Evolutionary conservation across 2,888 invertebrate species (phyloP).

Genomic region (Trissonchulus latispiculum): DNA sequence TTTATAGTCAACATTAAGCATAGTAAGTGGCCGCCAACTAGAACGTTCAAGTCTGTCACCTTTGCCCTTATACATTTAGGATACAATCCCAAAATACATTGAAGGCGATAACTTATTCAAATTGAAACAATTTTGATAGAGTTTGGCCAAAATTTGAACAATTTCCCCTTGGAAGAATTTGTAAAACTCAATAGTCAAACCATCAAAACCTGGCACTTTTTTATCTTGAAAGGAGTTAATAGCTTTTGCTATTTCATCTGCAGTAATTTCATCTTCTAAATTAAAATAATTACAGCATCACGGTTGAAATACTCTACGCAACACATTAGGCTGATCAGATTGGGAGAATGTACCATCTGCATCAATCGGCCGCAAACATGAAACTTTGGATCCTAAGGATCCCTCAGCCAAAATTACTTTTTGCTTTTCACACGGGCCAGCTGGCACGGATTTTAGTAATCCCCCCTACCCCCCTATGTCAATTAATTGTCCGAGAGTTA

Average conservation of each 20-base stretch:
- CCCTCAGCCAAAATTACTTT: no score
- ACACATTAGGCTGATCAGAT: no score
- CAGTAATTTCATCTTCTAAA: not conserved
- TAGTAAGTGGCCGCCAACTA: not conserved
- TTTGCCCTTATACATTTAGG: conserved; percentile 14
- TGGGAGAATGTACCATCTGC: no score
- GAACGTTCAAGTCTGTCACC: not conserved
- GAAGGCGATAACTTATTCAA: not conserved
- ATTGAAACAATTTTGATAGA: not conserved
- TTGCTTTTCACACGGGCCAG: no score
- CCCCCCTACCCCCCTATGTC: no score
- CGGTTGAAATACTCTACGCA: no score
- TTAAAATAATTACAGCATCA: no score
- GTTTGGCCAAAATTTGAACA: not conserved
- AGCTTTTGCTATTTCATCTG: conserved; percentile 1
- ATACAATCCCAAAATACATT: conserved; percentile 5
- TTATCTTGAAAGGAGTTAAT: not conserved
- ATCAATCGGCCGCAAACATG: no score
- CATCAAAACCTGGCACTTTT: no score
- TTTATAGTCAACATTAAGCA: conserved; percentile 11
- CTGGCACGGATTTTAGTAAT: no score
- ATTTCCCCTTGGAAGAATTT: not conserved
- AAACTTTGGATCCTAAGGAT: no score
- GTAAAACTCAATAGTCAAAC: conserved; percentile 10
- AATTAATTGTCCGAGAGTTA: no score